Evolutionary conservation across 2,888 invertebrate species (phyloP).

Genomic region (Acanthococcus lagerstroemiae): DNA sequence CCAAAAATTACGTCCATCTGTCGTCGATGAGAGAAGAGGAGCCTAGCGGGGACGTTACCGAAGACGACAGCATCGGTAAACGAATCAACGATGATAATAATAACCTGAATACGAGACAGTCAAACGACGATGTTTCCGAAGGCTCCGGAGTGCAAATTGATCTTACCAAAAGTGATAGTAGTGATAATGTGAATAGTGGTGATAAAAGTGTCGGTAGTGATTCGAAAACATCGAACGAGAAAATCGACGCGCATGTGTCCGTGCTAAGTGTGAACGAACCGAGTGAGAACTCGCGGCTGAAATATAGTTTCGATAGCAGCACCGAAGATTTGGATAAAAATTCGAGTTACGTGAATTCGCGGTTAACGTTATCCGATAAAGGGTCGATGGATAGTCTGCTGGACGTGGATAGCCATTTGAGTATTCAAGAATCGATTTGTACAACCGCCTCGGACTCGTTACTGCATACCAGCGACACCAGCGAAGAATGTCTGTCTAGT

Average conservation of each 20-base stretch:
- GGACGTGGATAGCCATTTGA: constrained; percentile 34
- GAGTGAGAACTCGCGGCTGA: background rate
- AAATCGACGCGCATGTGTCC: constrained; percentile 23
- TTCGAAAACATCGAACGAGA: constrained; percentile 24
- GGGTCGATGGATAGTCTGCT: constrained; percentile 36
- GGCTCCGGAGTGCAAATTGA: background rate
- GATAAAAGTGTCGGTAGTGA: constrained; percentile 13
- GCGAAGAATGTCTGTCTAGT: constrained; percentile 32
- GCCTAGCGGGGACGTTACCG: background rate
- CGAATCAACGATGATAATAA: constrained; percentile 17
- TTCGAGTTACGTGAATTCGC: constrained; percentile 4
- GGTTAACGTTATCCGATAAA: constrained; percentile 33
- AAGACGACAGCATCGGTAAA: background rate
- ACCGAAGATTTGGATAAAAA: constrained; percentile 32
- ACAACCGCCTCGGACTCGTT: constrained; percentile 35
- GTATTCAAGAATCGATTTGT: constrained; percentile 32
- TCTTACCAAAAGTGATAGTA: constrained; percentile 14
- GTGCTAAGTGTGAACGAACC: background rate
- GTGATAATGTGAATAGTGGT: constrained; percentile 11
- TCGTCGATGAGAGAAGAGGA: constrained; percentile 29
- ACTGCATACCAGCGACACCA: constrained; percentile 32
- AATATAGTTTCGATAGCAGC: constrained; percentile 31
- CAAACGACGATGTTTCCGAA: constrained; percentile 4
- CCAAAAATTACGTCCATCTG: constrained; percentile 32
- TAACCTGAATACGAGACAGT: constrained; percentile 7